Base-by-base conservation (phyloP, 2,113 vertebrate genomes). In the Agelaius phoeniceus region DNA sequence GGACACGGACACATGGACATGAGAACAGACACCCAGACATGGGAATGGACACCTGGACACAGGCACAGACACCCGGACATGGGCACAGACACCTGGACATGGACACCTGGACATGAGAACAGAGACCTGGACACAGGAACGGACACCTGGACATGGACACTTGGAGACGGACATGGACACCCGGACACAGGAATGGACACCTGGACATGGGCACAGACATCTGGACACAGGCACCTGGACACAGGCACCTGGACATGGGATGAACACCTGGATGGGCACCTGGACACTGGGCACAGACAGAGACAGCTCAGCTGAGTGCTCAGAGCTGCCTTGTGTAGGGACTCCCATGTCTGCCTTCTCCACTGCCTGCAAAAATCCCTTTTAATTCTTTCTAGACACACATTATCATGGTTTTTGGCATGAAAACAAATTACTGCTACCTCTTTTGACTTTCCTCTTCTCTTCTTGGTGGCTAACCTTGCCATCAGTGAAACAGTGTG, bases 311-410 rank as follows among this genome's bases (percentile, higher is more conserved):
- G 41, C 58, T 10, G 44, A 39, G 41, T 0, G 15, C 33, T 58
- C 3, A 1, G 44, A 43, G 41, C 35, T 20, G 6, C 89, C 43
- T 35, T 4, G 0, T 3, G 26, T 67, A 22, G 6, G 43, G 31
- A 35, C 6, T 39, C 41, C 13, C 30, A 7, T 0, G 0, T 6
- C 74, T 15, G 22, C 12, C 37, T 1, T 0, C 51, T 57, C 24
- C 9, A 0, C 28, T 14, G 26, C 17, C 37, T 59, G 59, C 28
- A 44, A 33, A 7, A 7, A 3, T 44, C 44, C 24, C 33, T 20
- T 66, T 55, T 26, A 17, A 8, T 19, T 6, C 33, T 35, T 55
- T 30, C 7, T 24, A 6, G 19, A 39, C 48, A 37, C 5, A 37
- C 39, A 4, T 10, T 66, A 30, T 21, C 9, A 2, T 6, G 20